A percentile compares a stretch with the other conserved stretches of the same genome.
Evolutionary conservation across 2,888 invertebrate species (phyloP).

Genomic region (Auanema freiburgensis): DNA sequence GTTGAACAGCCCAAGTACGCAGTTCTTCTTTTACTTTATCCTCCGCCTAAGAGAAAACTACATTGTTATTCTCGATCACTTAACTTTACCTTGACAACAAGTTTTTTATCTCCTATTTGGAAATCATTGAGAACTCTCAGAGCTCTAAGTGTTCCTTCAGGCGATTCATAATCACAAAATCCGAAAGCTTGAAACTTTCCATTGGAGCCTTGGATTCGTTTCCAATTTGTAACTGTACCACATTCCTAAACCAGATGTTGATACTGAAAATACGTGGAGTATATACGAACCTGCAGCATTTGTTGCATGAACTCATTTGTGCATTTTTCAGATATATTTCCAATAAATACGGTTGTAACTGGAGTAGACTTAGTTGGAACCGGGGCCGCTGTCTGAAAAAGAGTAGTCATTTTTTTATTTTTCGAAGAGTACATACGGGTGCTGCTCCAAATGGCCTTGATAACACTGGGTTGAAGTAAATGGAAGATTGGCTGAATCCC

Average conservation of each 20-base stretch:
- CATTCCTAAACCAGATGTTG: slow-evolving; percentile 72
- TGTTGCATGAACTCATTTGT: slow-evolving; percentile 92
- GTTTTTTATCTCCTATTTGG: slow-evolving; percentile 85
- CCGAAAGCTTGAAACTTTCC: slow-evolving; percentile 81
- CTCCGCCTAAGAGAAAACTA: slow-evolving; percentile 37
- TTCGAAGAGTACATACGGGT: not conserved
- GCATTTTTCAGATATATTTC: slow-evolving; percentile 91
- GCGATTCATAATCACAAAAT: slow-evolving; percentile 93
- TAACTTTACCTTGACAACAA: slow-evolving; percentile 75
- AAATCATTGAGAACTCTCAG: slow-evolving; percentile 86
- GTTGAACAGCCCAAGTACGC: slow-evolving; percentile 29
- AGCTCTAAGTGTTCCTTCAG: slow-evolving; percentile 90
- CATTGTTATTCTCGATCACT: not conserved
- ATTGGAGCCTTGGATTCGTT: slow-evolving; percentile 81
- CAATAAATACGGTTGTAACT: slow-evolving; percentile 89
- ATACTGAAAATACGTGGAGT: not conserved
- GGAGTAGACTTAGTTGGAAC: slow-evolving; percentile 8
- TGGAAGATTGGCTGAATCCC: too few species aligned
- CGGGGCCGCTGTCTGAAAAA: slow-evolving; percentile 10
- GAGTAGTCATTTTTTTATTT: not conserved
- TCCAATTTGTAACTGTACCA: slow-evolving; percentile 93
- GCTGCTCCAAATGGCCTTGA: not conserved
- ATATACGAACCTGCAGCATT: slow-evolving; percentile 73
- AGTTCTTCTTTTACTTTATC: slow-evolving; percentile 42
- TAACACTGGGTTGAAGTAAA: too few species aligned